Conservation (phyloP, 2,888 invertebrate genomes). For the Hypomecis punctinalis region DNA sequence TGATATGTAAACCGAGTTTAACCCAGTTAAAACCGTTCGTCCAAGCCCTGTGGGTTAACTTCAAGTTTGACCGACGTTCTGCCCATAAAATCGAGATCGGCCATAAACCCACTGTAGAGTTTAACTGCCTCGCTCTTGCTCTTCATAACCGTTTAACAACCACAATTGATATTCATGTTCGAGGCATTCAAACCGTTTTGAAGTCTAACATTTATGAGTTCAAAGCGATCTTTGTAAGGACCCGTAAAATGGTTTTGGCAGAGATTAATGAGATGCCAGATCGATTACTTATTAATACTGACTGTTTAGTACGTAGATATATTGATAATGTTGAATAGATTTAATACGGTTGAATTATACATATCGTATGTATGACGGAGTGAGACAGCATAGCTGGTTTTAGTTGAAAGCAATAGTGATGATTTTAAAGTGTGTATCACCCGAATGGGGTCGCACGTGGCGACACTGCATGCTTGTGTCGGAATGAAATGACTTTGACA, state of each 20-base stretch:
- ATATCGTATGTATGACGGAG: no score
- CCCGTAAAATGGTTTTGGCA: conserved; percentile 2
- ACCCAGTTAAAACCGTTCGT: background rate
- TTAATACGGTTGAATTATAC: no score
- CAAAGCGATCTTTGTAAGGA: conserved; percentile 21
- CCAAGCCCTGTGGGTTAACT: conserved; percentile 4
- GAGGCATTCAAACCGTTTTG: conserved; percentile 17
- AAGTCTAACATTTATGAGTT: conserved; percentile 25
- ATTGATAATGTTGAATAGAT: no score
- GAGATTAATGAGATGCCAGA: background rate
- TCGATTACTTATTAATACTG: background rate
- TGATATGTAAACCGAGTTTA: no score
- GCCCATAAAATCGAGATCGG: conserved; percentile 23
- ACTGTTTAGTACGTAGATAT: background rate
- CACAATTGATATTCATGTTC: conserved; percentile 31
- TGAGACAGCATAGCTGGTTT: no score
- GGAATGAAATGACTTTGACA: no score
- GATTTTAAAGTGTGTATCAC: no score
- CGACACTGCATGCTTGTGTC: no score
- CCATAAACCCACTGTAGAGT: conserved; percentile 20
- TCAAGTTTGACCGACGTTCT: conserved; percentile 22
- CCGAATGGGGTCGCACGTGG: no score
- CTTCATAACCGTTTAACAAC: conserved; percentile 25
- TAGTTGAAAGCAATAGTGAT: no score
- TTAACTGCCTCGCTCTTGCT: conserved; percentile 25